Percentiles rank a stretch among this genome's conserved stretches.
Conservation (phyloP, 1,140 invertebrate genomes). For the Holcopasites calliopsidis region DNA sequence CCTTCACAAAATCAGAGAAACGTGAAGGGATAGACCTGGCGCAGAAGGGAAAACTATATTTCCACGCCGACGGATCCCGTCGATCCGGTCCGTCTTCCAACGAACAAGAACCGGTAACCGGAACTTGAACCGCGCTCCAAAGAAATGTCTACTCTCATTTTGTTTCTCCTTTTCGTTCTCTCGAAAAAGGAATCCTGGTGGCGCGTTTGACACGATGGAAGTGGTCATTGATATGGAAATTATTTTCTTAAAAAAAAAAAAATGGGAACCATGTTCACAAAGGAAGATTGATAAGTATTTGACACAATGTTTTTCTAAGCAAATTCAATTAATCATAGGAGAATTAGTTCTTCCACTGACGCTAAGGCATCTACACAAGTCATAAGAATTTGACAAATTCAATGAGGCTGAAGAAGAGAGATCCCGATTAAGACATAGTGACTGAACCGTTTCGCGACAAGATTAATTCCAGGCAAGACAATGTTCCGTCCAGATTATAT, state of each 20-base stretch:
- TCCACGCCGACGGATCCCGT: conserved; percentile 25
- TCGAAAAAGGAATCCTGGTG: background rate
- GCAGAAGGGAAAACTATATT: conserved; percentile 26
- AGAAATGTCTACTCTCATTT: background rate
- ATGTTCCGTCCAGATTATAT: background rate
- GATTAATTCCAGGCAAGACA: conserved; percentile 4
- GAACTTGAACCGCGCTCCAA: background rate
- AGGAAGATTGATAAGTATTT: too few relatives aligned
- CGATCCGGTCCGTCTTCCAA: background rate
- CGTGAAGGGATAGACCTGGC: background rate
- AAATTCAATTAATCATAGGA: too few relatives aligned
- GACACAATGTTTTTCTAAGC: too few relatives aligned
- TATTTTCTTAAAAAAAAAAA: background rate
- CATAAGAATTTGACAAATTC: too few relatives aligned
- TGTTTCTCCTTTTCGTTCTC: background rate
- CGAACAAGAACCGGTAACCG: background rate
- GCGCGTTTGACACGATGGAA: background rate
- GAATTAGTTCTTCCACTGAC: too few relatives aligned
- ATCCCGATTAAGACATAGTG: too few relatives aligned
- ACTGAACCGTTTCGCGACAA: background rate
- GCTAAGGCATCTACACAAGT: too few relatives aligned
- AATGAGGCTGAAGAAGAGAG: too few relatives aligned
- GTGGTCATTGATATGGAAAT: background rate
- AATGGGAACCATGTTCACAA: too few relatives aligned
- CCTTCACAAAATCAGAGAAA: background rate